Percentiles rank a stretch among this genome's conserved stretches.
Conservation (phyloP, 2,888 invertebrate genomes). For the Alitta virens region DNA sequence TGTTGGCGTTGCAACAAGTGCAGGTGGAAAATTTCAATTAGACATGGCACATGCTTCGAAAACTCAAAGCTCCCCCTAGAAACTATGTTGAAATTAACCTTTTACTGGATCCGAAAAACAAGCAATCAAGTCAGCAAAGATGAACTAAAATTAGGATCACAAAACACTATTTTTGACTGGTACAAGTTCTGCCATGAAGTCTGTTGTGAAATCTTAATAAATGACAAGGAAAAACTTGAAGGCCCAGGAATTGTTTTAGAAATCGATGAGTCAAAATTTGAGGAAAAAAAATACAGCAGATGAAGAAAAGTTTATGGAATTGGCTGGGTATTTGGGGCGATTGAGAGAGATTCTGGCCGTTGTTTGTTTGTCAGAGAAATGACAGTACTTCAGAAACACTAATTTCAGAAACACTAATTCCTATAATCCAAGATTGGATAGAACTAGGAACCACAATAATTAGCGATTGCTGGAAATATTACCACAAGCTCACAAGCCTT, state of each 20-base stretch:
- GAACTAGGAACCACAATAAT: constrained; percentile 27
- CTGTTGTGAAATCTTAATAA: too few relatives aligned
- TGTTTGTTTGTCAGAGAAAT: constrained; percentile 27
- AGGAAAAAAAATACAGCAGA: constrained; percentile 22
- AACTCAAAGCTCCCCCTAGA: too few relatives aligned
- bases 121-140: too few relatives aligned
- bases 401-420: constrained; percentile 18
- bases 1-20: too few relatives aligned
- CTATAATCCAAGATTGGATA: constrained; percentile 29
- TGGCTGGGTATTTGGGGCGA: constrained; percentile 32
- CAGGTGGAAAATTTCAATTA: too few relatives aligned
- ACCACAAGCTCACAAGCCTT: constrained; percentile 12
- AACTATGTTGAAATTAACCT: too few relatives aligned
- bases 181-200: too few relatives aligned
- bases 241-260: constrained; percentile 16
- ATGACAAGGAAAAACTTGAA: not conserved
- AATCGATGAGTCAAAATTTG: constrained; percentile 25
- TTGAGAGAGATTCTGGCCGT: constrained; percentile 24
- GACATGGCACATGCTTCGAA: too few relatives aligned
- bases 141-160: too few relatives aligned
- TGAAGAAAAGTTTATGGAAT: constrained; percentile 26
- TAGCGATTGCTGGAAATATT: constrained; percentile 24
- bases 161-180: too few relatives aligned
- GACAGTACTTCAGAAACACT: constrained; percentile 1
- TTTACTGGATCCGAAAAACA: too few relatives aligned